Evolutionary conservation across 2,113 vertebrate genomes (phyloP).

Genomic region (Amia ocellicauda): DNA sequence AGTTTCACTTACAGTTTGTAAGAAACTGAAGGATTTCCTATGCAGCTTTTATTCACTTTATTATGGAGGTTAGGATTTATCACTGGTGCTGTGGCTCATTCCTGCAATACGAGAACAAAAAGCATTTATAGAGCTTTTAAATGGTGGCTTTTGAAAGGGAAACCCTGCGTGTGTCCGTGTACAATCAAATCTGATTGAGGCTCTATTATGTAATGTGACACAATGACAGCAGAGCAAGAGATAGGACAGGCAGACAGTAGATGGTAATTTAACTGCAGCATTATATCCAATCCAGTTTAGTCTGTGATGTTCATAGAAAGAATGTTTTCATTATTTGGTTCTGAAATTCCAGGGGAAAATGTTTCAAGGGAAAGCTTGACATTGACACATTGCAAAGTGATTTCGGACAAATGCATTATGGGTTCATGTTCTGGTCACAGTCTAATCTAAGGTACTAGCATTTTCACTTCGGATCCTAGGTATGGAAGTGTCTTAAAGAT

Average conservation of each 20-base stretch:
- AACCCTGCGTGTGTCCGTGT: neutral
- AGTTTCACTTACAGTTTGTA: no score
- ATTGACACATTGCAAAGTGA: no score
- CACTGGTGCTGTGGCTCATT: constrained; percentile 26
- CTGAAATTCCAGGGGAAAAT: no score
- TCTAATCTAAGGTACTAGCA: no score
- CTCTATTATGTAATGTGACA: constrained; percentile 21
- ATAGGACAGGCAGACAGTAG: constrained; percentile 40
- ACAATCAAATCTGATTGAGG: neutral
- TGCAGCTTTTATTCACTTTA: constrained; percentile 22
- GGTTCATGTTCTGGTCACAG: no score
- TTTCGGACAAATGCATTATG: no score
- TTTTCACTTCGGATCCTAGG: no score
- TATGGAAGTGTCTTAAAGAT: no score
- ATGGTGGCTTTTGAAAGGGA: neutral
- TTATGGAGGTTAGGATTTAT: constrained; percentile 29
- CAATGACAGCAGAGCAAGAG: constrained; percentile 19
- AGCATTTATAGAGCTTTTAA: constrained; percentile 3
- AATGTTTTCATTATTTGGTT: no score
- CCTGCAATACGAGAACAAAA: constrained; percentile 19
- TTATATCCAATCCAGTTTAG: constrained; percentile 33
- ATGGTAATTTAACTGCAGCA: constrained; percentile 39
- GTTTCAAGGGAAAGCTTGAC: no score
- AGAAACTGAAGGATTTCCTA: no score
- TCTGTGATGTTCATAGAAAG: no score